Percentiles rank a stretch among this genome's conserved stretches.
These are phyloP conservation scores for Erinaceus europaeus DNA, from an alignment of 2,113 vertebrate species.

Conservation along the genomic window DNA sequence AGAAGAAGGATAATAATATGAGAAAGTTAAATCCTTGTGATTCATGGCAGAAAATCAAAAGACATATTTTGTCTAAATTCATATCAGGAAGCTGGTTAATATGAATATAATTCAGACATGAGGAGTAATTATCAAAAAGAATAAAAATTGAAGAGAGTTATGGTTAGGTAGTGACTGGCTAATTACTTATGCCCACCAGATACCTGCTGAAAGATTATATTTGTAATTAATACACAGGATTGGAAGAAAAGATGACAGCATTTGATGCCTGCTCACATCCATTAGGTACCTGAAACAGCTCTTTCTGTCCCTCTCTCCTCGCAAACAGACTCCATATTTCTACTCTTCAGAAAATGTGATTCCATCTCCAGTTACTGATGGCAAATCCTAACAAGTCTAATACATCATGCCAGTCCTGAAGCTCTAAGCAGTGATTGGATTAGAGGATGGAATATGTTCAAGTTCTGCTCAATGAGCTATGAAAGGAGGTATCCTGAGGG, in stretches of 20 bases:
- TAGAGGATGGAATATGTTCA: not conserved
- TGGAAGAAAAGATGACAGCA: not conserved
- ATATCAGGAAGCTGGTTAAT: not conserved
- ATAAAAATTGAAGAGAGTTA: not conserved
- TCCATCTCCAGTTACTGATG: not conserved
- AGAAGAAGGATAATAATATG: not conserved
- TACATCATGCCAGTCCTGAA: not conserved
- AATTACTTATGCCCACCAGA: not conserved
- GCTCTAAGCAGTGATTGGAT: not conserved
- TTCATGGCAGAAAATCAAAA: not conserved
- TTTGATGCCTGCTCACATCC: not conserved
- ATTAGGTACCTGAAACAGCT: not conserved
- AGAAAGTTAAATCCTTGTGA: conserved; percentile 2
- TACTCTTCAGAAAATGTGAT: not conserved
- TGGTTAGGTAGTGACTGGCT: not conserved
- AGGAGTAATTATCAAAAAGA: not conserved
- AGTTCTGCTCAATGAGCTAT: not conserved
- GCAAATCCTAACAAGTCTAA: not conserved
- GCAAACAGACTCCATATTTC: not conserved
- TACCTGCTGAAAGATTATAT: not conserved
- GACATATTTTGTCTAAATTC: not conserved
- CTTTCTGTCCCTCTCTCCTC: not conserved
- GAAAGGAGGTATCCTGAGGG: not conserved
- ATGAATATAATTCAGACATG: not conserved
- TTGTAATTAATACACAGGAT: not conserved